phyloP scores from a whole-genome alignment of 2,113 vertebrate species.

The Halcyon senegalensis region DNA sequence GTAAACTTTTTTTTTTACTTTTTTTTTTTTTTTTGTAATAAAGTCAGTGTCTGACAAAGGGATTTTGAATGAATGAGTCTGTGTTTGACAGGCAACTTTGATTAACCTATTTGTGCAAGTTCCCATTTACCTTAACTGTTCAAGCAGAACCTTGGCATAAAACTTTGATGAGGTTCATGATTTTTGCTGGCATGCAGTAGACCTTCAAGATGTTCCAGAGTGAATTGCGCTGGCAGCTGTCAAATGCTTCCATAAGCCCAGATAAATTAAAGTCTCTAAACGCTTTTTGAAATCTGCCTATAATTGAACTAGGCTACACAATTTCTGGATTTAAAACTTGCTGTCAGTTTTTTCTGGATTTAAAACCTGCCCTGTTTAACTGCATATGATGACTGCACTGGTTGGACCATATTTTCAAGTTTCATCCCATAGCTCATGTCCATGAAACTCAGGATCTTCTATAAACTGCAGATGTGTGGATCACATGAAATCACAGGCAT shows the following conservation, averaged over 20 bases:
- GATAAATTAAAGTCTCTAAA: slow-evolving; percentile 28
- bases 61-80: neutral
- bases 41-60: neutral
- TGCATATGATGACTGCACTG: neutral
- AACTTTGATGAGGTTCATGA: slow-evolving; percentile 46
- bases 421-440: neutral
- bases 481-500: neutral
- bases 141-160: slow-evolving; percentile 46
- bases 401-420: neutral
- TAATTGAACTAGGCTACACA: neutral
- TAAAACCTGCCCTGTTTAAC: neutral
- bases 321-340: slow-evolving; percentile 6
- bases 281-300: neutral
- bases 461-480: neutral
- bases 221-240: slow-evolving; percentile 38
- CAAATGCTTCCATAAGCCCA: slow-evolving; percentile 29
- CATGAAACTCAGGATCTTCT: neutral
- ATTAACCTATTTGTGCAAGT: slow-evolving; percentile 14
- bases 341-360: neutral
- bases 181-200: slow-evolving; percentile 42
- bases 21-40: neutral
- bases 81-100: slow-evolving; percentile 7
- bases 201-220: slow-evolving; percentile 28
- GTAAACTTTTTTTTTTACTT: neutral
- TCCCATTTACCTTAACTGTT: slow-evolving; percentile 30